Evolutionary conservation across 1,140 invertebrate species (phyloP).

Genomic region (Lepidurus couesii): DNA sequence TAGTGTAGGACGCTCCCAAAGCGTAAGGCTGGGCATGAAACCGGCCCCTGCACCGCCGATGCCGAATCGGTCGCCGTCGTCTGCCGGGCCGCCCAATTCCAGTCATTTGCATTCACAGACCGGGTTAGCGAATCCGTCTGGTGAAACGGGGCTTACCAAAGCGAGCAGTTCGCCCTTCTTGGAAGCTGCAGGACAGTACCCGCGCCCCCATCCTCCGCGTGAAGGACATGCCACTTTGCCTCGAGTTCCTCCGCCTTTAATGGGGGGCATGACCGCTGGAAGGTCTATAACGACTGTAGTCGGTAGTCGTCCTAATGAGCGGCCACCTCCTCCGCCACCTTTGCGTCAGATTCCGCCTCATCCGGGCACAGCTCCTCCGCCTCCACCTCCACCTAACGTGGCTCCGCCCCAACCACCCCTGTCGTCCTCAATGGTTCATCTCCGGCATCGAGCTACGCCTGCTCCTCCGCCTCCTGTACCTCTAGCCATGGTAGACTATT

Average conservation of each 20-base stretch:
- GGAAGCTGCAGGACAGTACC: not conserved
- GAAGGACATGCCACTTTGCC: slow-evolving; percentile 8
- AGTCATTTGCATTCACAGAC: not conserved
- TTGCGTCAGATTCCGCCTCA: slow-evolving; percentile 1
- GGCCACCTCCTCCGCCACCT: slow-evolving; percentile 4
- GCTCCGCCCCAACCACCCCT: not conserved
- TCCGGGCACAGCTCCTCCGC: not conserved
- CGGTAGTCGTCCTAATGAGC: slow-evolving; percentile 5
- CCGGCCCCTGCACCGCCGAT: not conserved
- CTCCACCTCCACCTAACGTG: not conserved
- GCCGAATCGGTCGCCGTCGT: not conserved
- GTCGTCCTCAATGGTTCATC: not conserved
- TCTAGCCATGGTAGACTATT: not conserved
- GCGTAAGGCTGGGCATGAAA: not conserved
- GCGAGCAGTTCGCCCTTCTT: not conserved
- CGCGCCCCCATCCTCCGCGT: not conserved
- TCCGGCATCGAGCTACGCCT: not conserved
- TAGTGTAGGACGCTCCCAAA: not conserved
- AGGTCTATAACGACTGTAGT: not conserved
- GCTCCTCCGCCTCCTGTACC: not conserved
- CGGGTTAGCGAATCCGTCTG: not conserved
- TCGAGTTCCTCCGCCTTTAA: not conserved
- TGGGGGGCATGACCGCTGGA: not conserved
- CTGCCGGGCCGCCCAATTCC: not conserved
- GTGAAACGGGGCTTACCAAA: not conserved